Evolutionary conservation across 2,113 vertebrate genomes (phyloP).

Genomic region (Mohoua ochrocephala): DNA sequence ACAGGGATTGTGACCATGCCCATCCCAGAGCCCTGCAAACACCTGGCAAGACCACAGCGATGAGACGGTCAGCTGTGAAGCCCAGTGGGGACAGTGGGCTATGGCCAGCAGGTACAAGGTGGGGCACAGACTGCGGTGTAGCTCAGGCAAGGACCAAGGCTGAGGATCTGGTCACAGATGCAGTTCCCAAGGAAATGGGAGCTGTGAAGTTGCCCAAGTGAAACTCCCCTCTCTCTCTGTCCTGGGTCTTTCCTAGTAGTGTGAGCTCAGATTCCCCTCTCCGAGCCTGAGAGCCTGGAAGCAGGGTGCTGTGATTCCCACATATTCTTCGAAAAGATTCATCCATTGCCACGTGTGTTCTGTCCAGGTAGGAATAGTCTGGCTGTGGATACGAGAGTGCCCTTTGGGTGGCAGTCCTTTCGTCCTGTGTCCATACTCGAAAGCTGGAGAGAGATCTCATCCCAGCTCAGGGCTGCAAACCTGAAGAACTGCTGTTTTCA

Average conservation of each 20-base stretch:
- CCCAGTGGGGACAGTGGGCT: fast-evolving
- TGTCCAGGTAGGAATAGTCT: not conserved
- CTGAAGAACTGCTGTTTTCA: not conserved
- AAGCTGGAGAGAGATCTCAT: not conserved
- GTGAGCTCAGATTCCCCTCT: not conserved
- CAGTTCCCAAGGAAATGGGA: not conserved
- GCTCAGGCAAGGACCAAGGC: not conserved
- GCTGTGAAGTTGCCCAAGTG: not conserved
- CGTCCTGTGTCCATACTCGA: fast-evolving
- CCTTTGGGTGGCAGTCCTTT: not conserved
- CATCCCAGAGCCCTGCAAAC: not conserved
- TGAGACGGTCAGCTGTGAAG: no score
- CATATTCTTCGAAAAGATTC: not conserved
- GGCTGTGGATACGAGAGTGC: not conserved
- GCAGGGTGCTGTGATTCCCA: fast-evolving
- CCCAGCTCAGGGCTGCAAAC: not conserved
- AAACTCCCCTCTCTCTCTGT: not conserved
- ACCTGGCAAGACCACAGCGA: not conserved
- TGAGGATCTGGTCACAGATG: not conserved
- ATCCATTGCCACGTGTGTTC: no score
- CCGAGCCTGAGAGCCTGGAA: not conserved
- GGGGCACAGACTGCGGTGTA: not conserved
- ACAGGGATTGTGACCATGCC: no score
- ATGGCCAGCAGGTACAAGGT: not conserved
- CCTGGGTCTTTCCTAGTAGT: not conserved